Evolutionary conservation across 2,888 invertebrate genomes (phyloP), one percentile per base, ranked within the genome.

Genomic region (Erebia palarica): DNA sequence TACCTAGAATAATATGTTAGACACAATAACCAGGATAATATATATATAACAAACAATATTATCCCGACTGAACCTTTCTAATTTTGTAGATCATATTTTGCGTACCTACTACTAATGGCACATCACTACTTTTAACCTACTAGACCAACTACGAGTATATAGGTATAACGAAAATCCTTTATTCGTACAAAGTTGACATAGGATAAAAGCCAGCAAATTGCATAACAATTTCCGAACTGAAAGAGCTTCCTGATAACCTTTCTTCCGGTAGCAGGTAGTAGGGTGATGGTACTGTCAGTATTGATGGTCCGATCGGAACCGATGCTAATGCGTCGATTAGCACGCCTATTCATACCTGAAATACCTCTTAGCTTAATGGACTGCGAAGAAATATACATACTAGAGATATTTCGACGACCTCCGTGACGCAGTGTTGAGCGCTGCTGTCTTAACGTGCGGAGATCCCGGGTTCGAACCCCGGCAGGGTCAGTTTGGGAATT

Each of bases 231-330:
- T 73, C 68, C 58, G 57, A 55, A 61, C 27, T 60, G 78, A 78
- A 74, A 79, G 80, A 79, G 80, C 81, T 80, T 78, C 76, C 74
- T 82, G 80, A 82, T 80, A 81, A 81, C 77, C 81, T 80, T 77
- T 79, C 78, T 81, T 82, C 78, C 81, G 77, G 79, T 78, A 75
- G 80, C 86, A 88, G 75, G 80, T 86, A 87, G 89, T 88, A 84
- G 88, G 82, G 86, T 84, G 86, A 90, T 89, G 88, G 88, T 87
- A 81, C 80, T 79, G 79, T 78, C 75, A 79, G 81, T 84, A 88
- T 86, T 88, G 86, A 87, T 86, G 86, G 82, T 77, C 74, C 80
- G 79, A 84, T 86, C 80, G 57, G 73, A 74, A 71, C 79, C 76
- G 82, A 76, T 75, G 78, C 78, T 86, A 88, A 87, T 86, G 84